Evolutionary conservation across 35 echinoderm and acorn worm genomes (phyloP).

Genomic region (Stichopus chloronotus): DNA sequence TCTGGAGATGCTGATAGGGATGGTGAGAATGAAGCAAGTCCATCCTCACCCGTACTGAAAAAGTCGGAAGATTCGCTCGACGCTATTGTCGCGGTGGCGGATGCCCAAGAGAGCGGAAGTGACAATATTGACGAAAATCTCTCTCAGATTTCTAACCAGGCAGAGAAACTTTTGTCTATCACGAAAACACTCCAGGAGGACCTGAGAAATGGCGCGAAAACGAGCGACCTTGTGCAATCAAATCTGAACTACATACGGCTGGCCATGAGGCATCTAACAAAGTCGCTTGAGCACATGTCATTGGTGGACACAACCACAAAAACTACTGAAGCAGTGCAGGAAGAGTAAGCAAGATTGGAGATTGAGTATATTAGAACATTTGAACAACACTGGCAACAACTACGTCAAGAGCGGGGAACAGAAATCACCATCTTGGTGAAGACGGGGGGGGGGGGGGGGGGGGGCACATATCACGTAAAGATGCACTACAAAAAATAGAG

Average conservation of each 20-base stretch:
- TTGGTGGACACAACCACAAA: background rate
- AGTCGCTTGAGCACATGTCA: conserved; percentile 15
- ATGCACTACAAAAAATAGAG: too few species aligned
- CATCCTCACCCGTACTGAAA: background rate
- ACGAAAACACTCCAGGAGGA: conserved; percentile 42
- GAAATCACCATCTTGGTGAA: too few species aligned
- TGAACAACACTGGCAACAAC: too few species aligned
- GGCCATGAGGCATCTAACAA: conserved; percentile 42
- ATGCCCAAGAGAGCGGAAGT: background rate
- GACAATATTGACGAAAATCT: conserved; percentile 25
- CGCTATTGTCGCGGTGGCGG: background rate
- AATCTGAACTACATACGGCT: conserved; percentile 42
- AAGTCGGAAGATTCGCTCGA: conserved; percentile 41
- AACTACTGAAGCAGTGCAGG: too few species aligned
- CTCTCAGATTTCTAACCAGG: background rate
- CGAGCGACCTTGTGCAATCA: conserved; percentile 2
- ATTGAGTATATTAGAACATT: background rate
- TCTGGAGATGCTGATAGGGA: background rate
- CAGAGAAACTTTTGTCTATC: conserved; percentile 24
- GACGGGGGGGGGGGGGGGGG: too few species aligned
- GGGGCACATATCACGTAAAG: too few species aligned
- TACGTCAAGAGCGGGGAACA: too few species aligned
- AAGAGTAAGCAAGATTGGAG: background rate
- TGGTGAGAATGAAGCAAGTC: conserved; percentile 20
- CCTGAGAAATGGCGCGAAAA: conserved; percentile 39